Conservation (phyloP, 2,888 invertebrate species). For the Rambutsinella grinnellia region DNA sequence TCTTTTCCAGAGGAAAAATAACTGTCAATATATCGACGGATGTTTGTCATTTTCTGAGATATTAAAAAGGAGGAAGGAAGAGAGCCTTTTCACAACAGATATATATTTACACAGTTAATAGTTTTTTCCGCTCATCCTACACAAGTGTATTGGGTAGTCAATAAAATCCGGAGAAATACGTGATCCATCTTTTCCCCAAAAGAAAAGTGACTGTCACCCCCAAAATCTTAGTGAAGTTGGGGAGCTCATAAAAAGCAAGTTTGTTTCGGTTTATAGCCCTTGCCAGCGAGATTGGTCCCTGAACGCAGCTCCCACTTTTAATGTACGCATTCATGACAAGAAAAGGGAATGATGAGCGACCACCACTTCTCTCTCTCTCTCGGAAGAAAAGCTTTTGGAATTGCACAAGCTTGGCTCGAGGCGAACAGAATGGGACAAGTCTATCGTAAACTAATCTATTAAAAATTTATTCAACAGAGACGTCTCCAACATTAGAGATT, state of each 20-base stretch:
- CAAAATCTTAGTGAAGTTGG: constrained; percentile 50
- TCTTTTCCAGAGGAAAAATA: not conserved
- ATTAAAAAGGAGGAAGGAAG: constrained; percentile 35
- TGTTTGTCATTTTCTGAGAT: constrained; percentile 49
- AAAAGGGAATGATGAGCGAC: not conserved
- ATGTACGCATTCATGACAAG: constrained; percentile 26
- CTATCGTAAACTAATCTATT: constrained; percentile 42
- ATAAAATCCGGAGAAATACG: no score
- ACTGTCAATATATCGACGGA: constrained; percentile 15
- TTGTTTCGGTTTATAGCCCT: constrained; percentile 52
- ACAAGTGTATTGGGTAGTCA: no score
- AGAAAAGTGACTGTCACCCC: constrained; percentile 47
- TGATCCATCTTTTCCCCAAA: constrained; percentile 35
- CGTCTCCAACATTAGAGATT: not conserved
- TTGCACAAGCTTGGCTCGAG: not conserved
- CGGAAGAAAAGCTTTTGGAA: not conserved
- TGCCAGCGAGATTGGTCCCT: constrained; percentile 53
- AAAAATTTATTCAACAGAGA: constrained; percentile 43
- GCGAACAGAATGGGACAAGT: not conserved
- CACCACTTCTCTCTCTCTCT: not conserved
- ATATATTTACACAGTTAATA: not conserved
- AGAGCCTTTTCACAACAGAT: constrained; percentile 2
- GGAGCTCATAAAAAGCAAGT: constrained; percentile 48
- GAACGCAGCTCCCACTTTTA: constrained; percentile 25
- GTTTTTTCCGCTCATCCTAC: not conserved